Conservation (phyloP, 2,888 invertebrate species). For the Eilema sororculum region DNA sequence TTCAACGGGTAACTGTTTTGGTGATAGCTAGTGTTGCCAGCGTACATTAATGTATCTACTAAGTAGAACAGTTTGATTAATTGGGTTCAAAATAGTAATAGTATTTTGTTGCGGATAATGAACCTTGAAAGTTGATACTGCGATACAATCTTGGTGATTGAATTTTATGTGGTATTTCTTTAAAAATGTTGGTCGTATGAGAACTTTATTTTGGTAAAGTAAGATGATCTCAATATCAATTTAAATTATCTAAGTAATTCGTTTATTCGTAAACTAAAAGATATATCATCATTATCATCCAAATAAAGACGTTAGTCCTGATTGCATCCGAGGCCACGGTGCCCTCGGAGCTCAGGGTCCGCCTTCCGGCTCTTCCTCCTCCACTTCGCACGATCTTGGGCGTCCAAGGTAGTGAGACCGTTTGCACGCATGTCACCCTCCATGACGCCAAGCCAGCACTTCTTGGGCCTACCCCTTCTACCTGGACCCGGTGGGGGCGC, state of each 20-base stretch:
- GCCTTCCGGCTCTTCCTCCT: too few relatives aligned
- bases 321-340: too few relatives aligned
- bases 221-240: not conserved
- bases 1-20: constrained; percentile 51
- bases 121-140: constrained; percentile 41
- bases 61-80: constrained; percentile 45
- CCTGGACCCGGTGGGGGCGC: too few relatives aligned
- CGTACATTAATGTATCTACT: constrained; percentile 34
- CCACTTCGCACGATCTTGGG: too few relatives aligned
- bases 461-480: too few relatives aligned
- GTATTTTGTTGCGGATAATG: constrained; percentile 30
- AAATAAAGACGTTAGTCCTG: too few relatives aligned
- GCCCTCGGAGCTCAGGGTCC: too few relatives aligned
- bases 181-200: constrained; percentile 5
- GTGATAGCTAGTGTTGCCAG: constrained; percentile 46
- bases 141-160: constrained; percentile 39
- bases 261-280: not conserved
- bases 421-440: too few relatives aligned
- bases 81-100: constrained; percentile 27
- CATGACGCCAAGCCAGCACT: too few relatives aligned
- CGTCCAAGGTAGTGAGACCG: too few relatives aligned
- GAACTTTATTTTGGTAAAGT: constrained; percentile 3
- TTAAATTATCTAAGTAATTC: not conserved
- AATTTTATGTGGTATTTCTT: constrained; percentile 28
- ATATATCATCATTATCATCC: too few relatives aligned